Evolutionary conservation across 2,797 vertebrate species (phyloP).

Genomic region (Dendrocincla tyrannina): DNA sequence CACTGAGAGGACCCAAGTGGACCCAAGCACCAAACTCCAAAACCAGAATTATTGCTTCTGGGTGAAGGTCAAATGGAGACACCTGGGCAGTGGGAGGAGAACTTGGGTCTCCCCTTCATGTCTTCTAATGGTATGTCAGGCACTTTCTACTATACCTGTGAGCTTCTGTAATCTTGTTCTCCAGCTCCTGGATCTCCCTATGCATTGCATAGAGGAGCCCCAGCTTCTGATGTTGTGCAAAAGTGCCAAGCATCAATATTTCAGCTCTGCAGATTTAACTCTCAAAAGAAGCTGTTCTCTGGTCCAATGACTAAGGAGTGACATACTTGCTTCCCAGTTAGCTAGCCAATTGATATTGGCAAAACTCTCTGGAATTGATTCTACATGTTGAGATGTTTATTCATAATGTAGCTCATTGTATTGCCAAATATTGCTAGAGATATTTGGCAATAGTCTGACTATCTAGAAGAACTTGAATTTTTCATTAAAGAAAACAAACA

Average conservation of each 20-base stretch:
- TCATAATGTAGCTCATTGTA: not conserved
- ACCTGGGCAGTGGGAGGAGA: not conserved
- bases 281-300: not conserved
- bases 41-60: not conserved
- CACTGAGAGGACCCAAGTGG: not conserved
- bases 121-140: not conserved
- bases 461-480: not conserved
- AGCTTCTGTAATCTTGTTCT: not conserved
- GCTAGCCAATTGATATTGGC: not conserved
- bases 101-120: not conserved
- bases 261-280: not conserved
- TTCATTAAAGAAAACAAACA: not conserved
- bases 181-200: not conserved
- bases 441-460: not conserved
- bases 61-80: not conserved
- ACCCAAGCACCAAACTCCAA: not conserved
- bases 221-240: not conserved
- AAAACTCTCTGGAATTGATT: not conserved
- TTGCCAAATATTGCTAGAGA: conserved; percentile 17
- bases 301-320: not conserved
- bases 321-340: not conserved
- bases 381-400: not conserved
- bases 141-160: not conserved
- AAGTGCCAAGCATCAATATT: not conserved
- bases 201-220: not conserved